Base-by-base conservation (phyloP, 2,888 invertebrate genomes). In the Lissonota sp. region DNA sequence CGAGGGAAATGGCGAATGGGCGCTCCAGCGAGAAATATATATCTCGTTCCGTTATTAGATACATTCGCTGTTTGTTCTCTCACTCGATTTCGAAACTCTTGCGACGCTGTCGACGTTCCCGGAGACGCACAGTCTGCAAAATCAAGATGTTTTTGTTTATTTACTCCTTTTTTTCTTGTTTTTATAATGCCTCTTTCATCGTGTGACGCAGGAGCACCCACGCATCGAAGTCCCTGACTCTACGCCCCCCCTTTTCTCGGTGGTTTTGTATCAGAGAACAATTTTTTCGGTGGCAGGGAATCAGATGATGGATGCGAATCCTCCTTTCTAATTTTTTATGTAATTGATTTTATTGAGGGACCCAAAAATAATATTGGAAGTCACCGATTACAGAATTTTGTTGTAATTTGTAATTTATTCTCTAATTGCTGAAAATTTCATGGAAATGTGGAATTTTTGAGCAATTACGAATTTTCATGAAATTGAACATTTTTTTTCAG, bases 51-150 rank as follows among this genome's bases (percentile, higher is more conserved):
- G 26, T 26, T 26, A 26, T 26, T 26, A 8, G 16, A 37, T 53
- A 16, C 46, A 63, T 58, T 63, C 8, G 26, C 12, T 42, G 10
- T 71, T 26, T 44, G 63, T 14, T 66, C 46, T 58, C 72, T 39
- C 55, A 64, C 63, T 51, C 49, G 16, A 26, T 42, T 55, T 7
- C 10, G 49, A 58, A 63, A 63, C 73, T 42, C 63, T 6, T 7
- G n/a, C 57, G 49, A 58, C 71, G 62, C 2, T 39, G 70, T 63
- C 58, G 60, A 58, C 69, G 42, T 66, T 77, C 77, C 58, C 64
- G 77, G 69, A 77, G 80, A 77, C 80, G 77, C 64, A 70, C 77
- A 78, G 80, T 73, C 80, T 81, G 44, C 77, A 37, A 63, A 49
- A 37, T 70, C 69, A 44, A 42, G 8, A 78, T 12, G 44, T 6